Percentiles rank a stretch among this genome's conserved stretches.
These are phyloP conservation scores for Ophioninae sp. DNA, from an alignment of 2,888 invertebrate genomes.

Conservation along the genomic window DNA sequence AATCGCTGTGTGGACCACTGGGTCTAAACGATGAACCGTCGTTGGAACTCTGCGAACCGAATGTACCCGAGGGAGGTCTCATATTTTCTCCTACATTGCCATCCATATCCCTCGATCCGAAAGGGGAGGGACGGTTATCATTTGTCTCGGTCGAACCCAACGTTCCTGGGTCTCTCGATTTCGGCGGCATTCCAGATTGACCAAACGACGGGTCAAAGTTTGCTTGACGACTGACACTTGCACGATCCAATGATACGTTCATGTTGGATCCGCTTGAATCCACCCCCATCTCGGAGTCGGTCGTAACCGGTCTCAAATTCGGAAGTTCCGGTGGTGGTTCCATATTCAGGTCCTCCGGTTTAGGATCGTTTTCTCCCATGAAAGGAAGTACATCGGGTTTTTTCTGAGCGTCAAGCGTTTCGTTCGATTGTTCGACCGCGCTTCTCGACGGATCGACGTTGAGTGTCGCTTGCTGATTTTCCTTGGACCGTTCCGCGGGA, in stretches of 20 bases:
- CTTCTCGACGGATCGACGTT: slow-evolving; percentile 1
- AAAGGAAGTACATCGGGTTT: slow-evolving; percentile 75
- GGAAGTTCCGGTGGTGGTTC: slow-evolving; percentile 78
- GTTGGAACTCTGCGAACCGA: slow-evolving; percentile 44
- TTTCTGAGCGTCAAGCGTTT: slow-evolving; percentile 41
- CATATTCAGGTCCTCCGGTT: slow-evolving; percentile 77
- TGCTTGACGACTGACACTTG: slow-evolving; percentile 46
- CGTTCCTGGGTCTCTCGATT: slow-evolving; percentile 58
- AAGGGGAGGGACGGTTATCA: slow-evolving; percentile 51
- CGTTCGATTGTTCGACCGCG: slow-evolving; percentile 23
- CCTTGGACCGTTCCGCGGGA: slow-evolving; percentile 1
- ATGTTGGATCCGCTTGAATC: slow-evolving; percentile 11
- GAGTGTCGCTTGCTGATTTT: slow-evolving; percentile 24
- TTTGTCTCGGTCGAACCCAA: slow-evolving; percentile 59
- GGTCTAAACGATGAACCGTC: slow-evolving; percentile 38
- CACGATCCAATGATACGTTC: slow-evolving; percentile 22
- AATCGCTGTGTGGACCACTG: slow-evolving; percentile 6
- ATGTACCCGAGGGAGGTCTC: slow-evolving; percentile 36
- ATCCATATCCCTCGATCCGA: slow-evolving; percentile 48
- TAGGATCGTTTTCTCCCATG: slow-evolving; percentile 78
- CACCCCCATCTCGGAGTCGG: slow-evolving; percentile 34
- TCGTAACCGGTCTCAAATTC: slow-evolving; percentile 71
- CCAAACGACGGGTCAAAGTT: slow-evolving; percentile 55
- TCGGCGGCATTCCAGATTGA: slow-evolving; percentile 48
- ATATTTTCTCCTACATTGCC: slow-evolving; percentile 30